These are phyloP conservation scores for Drosophila guanche DNA, from an alignment of 1,140 invertebrate species.

Conservation along the genomic window DNA sequence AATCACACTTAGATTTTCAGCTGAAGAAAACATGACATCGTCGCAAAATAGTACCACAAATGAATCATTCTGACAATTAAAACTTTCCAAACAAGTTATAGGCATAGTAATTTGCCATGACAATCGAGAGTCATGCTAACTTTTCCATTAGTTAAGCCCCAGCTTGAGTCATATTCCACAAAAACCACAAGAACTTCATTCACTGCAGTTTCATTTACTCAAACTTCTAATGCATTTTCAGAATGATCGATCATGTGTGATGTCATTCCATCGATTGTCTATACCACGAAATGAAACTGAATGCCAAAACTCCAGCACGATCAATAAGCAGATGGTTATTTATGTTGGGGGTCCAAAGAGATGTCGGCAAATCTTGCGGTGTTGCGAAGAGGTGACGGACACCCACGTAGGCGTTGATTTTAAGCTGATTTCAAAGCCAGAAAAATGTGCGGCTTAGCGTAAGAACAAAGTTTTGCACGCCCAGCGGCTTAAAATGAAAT, in stretches of 20 bases:
- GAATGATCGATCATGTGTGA: conserved; percentile 34
- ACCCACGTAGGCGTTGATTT: conserved; percentile 81
- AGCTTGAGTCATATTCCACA: conserved; percentile 19
- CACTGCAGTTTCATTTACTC: conserved; percentile 20
- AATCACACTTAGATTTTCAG: no score
- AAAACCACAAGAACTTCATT: conserved; percentile 19
- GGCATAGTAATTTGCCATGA: conserved; percentile 16
- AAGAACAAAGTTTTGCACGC: conserved; percentile 68
- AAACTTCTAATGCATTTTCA: conserved; percentile 35
- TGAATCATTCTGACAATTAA: conserved; percentile 45
- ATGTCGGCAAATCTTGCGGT: conserved; percentile 7
- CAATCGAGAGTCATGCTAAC: conserved; percentile 28
- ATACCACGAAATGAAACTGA: conserved; percentile 53
- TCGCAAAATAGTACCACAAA: conserved; percentile 2
- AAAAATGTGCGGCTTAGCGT: conserved; percentile 73
- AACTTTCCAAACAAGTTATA: conserved; percentile 30
- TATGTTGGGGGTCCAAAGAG: conserved; percentile 20
- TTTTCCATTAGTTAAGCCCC: conserved; percentile 12
- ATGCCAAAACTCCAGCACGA: conserved; percentile 61
- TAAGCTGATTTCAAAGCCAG: conserved; percentile 82
- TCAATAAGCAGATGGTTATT: conserved; percentile 70
- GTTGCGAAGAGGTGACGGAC: conserved; percentile 32
- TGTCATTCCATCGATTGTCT: conserved; percentile 44
- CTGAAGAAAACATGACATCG: neutral
- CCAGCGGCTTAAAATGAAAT: conserved; percentile 60